Base-by-base conservation (phyloP, 2,888 invertebrate species). In the Pheosia gnoma region DNA sequence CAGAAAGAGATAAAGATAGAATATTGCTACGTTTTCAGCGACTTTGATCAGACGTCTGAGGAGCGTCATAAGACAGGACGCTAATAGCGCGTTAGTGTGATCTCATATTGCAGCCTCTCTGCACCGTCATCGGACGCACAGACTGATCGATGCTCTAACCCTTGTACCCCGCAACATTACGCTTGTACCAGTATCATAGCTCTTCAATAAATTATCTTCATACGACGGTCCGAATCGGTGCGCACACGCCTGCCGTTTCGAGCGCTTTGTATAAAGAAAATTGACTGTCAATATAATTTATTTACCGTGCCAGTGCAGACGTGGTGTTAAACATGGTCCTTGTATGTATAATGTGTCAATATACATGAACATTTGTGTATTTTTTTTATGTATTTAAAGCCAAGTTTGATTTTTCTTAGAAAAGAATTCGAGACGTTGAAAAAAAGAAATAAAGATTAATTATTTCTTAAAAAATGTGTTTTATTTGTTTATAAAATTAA, bases 331-430 rank as follows among this genome's bases (percentile, higher is more conserved):
- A 70, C 64, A 71, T 70, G 75, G 77, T 82, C 81, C 82, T 86
- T 87, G 86, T 90, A 87, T 86, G 84, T 87, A 87, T 87, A 87
- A 78, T 88, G 86, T 89, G 87, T 84, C 83, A 79, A 86, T 89
- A 86, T 86, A 82, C 86, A 88, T 87, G 82, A 86, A 89, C 84
- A 90, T 90, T 91, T 91, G 90, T 93, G 91, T 93, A 92, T 90
- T 93, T 91, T 90, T 92, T 93, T 88, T 83, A 90, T 93, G 93
- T 93, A 91, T 90, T 88, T 90, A 91, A 91, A 91, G 88, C 90
- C 85, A 92, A 91, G 88, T 91, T 93, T 92, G 90, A 89, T 92
- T 93, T 88, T 88, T 89, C 89, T 91, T 92, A 93, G 91, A 89
- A 89, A 90, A 90, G 88, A 92, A 88, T 88, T 91, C 87, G 88